A percentile compares a stretch with the other conserved stretches of the same genome.
Evolutionary conservation across 1,140 invertebrate genomes (phyloP).

Genomic region (Sminthurinus signatus): DNA sequence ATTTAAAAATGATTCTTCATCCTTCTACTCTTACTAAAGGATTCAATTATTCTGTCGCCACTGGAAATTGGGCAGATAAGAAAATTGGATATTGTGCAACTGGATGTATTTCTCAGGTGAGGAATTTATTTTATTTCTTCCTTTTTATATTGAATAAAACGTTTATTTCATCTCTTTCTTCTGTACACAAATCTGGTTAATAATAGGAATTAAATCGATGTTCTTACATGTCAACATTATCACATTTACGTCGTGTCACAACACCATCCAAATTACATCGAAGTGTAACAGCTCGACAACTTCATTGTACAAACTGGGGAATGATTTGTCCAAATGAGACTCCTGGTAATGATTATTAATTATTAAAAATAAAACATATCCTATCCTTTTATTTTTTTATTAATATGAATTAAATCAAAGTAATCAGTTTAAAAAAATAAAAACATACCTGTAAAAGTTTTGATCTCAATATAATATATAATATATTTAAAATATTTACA

Average conservation of each 20-base stretch:
- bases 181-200: no score
- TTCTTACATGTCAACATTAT: conserved; percentile 94
- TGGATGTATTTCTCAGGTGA: conserved; percentile 8
- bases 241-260: conserved; percentile 92
- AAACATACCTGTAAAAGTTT: no score
- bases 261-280: conserved; percentile 97
- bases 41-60: conserved; percentile 90
- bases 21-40: conserved; percentile 85
- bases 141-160: no score
- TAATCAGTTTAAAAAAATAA: no score
- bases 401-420: no score
- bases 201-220: conserved; percentile 79
- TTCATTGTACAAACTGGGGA: conserved; percentile 77
- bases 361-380: no score
- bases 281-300: conserved; percentile 90
- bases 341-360: no score
- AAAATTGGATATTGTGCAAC: conserved; percentile 49
- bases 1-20: not conserved
- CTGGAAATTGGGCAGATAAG: conserved; percentile 95
- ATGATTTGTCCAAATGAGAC: conserved; percentile 99
- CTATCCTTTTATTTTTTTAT: no score
- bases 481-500: no score
- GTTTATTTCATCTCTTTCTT: no score
- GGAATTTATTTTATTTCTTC: conserved; percentile 48
- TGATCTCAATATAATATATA: no score